Conservation (phyloP, 2,888 invertebrate species). For the Matsumyia berberina region DNA sequence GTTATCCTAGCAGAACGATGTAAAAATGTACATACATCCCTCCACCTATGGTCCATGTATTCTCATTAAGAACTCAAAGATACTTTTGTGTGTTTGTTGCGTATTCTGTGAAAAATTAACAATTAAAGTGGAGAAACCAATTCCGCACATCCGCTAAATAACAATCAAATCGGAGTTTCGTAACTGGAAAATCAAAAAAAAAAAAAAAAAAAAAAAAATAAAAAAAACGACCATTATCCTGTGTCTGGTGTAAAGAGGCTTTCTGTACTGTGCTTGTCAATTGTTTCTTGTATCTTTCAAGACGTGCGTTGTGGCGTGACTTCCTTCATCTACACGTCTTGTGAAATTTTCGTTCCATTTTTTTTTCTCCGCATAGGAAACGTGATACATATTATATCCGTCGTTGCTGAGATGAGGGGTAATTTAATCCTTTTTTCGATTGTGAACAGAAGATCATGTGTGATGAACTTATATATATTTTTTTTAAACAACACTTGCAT, state of each 20-base stretch:
- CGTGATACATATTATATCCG: slow-evolving; percentile 53
- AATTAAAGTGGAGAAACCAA: slow-evolving; percentile 4
- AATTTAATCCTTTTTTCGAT: slow-evolving; percentile 73
- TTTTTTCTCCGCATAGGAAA: slow-evolving; percentile 27
- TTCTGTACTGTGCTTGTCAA: no score
- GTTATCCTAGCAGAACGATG: slow-evolving; percentile 64
- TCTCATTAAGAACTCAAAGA: slow-evolving; percentile 27
- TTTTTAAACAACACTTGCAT: not conserved
- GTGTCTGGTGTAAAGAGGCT: slow-evolving; percentile 35
- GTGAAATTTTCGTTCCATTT: slow-evolving; percentile 22
- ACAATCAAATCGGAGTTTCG: slow-evolving; percentile 46
- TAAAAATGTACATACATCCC: slow-evolving; percentile 14
- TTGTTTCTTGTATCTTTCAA: slow-evolving; percentile 39
- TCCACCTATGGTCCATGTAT: not conserved
- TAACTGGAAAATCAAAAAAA: slow-evolving; percentile 23
- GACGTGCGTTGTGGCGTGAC: slow-evolving; percentile 70
- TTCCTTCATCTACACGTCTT: slow-evolving; percentile 50
- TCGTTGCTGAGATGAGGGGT: slow-evolving; percentile 45
- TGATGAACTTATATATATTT: slow-evolving; percentile 9
- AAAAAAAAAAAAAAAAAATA: slow-evolving; percentile 1
- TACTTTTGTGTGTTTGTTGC: slow-evolving; percentile 13
- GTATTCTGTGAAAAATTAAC: slow-evolving; percentile 33
- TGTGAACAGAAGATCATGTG: slow-evolving; percentile 66
- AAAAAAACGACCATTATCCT: slow-evolving; percentile 62
- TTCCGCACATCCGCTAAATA: slow-evolving; percentile 39